A percentile compares a stretch with the other conserved stretches of the same genome.
phyloP scores from a whole-genome alignment of 2,888 invertebrate species.

The Isotomurus palustris region DNA sequence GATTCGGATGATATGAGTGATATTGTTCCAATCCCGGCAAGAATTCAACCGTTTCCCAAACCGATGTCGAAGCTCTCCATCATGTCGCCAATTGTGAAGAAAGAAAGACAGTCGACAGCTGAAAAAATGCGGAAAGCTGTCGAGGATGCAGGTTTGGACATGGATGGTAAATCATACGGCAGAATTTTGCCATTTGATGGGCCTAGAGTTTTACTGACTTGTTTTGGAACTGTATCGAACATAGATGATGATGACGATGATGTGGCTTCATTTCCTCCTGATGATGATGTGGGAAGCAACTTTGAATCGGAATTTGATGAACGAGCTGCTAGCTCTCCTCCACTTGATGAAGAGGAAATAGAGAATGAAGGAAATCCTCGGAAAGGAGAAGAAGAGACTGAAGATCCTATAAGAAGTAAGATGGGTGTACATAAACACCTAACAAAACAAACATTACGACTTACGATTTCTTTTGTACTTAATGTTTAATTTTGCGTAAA shows the following conservation, averaged over 20 bases:
- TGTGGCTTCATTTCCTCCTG: too few species aligned
- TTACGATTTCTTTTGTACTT: not conserved
- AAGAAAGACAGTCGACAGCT: too few species aligned
- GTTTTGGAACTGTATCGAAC: too few species aligned
- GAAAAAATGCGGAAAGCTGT: too few species aligned
- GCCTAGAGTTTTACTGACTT: too few species aligned
- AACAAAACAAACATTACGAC: not conserved
- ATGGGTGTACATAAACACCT: not conserved
- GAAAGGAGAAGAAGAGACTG: slow-evolving; percentile 52
- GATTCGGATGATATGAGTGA: slow-evolving; percentile 27
- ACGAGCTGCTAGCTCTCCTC: slow-evolving; percentile 3
- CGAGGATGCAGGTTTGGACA: too few species aligned
- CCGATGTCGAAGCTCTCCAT: slow-evolving; percentile 35
- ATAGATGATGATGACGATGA: not conserved
- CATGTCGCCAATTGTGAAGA: slow-evolving; percentile 42
- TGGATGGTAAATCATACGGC: too few species aligned
- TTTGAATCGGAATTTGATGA: slow-evolving; percentile 23
- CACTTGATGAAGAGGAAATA: slow-evolving; percentile 34
- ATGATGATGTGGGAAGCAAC: not conserved
- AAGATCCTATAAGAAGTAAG: slow-evolving; percentile 56
- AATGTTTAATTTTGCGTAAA: not conserved
- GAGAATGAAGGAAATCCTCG: slow-evolving; percentile 30
- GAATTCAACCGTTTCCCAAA: not conserved
- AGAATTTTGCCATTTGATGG: too few species aligned
- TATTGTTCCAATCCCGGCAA: not conserved